Percentiles rank a stretch among this genome's conserved stretches.
These are phyloP conservation scores for Acanthaster planci DNA, from an alignment of 35 echinoderm and acorn worm species.

Conservation along the genomic window DNA sequence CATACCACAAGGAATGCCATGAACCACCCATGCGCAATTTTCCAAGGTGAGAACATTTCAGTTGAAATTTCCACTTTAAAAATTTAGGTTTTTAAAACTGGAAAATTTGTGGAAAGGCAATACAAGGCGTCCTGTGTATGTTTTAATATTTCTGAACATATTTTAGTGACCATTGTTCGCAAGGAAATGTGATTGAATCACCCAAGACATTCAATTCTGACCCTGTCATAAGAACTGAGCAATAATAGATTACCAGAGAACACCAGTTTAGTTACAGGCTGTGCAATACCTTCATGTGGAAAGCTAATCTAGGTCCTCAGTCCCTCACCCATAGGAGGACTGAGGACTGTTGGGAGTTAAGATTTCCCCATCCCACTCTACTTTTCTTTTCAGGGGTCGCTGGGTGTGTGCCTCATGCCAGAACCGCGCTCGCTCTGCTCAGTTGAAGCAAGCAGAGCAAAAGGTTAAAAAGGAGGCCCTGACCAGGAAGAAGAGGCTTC, in stretches of 20 bases:
- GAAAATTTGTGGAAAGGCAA: background rate
- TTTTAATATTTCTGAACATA: background rate
- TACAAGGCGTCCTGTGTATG: background rate
- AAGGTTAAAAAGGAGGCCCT: background rate
- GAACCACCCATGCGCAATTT: constrained; percentile 82
- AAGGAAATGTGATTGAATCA: too few relatives aligned
- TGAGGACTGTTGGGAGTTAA: too few relatives aligned
- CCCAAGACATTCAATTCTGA: too few relatives aligned
- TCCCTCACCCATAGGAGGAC: background rate
- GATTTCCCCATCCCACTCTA: background rate
- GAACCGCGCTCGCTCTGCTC: background rate
- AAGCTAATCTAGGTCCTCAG: too few relatives aligned
- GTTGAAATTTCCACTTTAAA: background rate
- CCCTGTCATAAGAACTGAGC: too few relatives aligned
- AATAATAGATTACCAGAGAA: too few relatives aligned
- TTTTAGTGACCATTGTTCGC: background rate
- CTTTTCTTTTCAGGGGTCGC: constrained; percentile 19
- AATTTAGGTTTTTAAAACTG: background rate
- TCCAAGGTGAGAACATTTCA: constrained; percentile 52
- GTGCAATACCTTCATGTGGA: too few relatives aligned
- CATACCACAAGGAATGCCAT: constrained; percentile 82
- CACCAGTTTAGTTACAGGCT: too few relatives aligned
- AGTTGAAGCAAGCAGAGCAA: background rate
- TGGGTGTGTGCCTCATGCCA: constrained; percentile 27
- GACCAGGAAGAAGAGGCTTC: background rate